Evolutionary conservation across 2,888 invertebrate species (phyloP).

Genomic region (Schizaphis graminum): DNA sequence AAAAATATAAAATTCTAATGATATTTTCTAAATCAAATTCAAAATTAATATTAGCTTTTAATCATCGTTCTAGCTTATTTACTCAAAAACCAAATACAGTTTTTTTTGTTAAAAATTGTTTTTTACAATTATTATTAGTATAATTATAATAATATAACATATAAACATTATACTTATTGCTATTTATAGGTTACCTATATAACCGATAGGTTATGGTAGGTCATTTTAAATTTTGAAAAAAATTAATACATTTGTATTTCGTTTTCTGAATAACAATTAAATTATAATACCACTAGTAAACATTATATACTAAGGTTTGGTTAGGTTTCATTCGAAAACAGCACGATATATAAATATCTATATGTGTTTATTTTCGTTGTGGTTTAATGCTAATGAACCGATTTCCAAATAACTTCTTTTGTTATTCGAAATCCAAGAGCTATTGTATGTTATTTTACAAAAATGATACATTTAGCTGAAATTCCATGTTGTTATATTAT

Average conservation of each 20-base stretch:
- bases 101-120: neutral
- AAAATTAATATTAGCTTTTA: neutral
- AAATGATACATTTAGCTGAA: slow-evolving; percentile 36
- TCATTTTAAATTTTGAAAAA: neutral
- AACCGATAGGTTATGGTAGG: neutral
- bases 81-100: neutral
- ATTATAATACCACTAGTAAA: neutral
- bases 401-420: slow-evolving; percentile 36
- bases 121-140: neutral
- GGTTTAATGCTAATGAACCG: neutral
- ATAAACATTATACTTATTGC: neutral
- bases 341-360: neutral
- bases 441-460: neutral
- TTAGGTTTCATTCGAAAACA: neutral
- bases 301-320: neutral
- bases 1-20: neutral
- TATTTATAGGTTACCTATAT: no score
- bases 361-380: neutral
- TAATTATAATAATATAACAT: neutral
- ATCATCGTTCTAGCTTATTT: no score
- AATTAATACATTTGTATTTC: neutral
- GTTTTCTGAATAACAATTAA: neutral
- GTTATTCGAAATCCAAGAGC: neutral
- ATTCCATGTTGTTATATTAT: neutral
- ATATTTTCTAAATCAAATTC: neutral